Evolutionary conservation across 1,140 invertebrate genomes (phyloP), one percentile per base, ranked within the genome.

Genomic region (Laupala kohalensis): DNA sequence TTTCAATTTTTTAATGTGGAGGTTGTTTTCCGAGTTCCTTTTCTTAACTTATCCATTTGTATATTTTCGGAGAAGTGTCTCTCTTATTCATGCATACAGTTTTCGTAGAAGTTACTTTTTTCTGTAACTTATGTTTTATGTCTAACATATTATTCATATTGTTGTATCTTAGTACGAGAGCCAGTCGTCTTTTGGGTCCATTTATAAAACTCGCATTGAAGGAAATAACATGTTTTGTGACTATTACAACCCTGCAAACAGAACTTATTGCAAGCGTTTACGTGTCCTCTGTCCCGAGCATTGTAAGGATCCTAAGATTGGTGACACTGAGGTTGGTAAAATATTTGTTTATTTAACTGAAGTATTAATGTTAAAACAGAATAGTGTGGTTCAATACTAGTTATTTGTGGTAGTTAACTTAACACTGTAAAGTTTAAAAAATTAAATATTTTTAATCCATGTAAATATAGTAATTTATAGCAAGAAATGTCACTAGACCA

Each of bases 201-300:
- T 94, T 66, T 96, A 93, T 76, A 94, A 96, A 78, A 97, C 96
- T 0, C 86, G 92, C 66, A 96, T 98, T 74, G 96, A 98, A 81
- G 93, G 93, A 19, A 89, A 93, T 81, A 92, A 94, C 77, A 97
- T 99, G 90, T 99, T 99, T 80, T 99, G 97, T 80, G 97, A 99
- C 78, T 95, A 92, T 80, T 99, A 92, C 79, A 98, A 98, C 83
- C 86, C 92, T 5, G 83, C 86, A 3, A 95, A 92, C 77, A 86
- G 89, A 70, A 98, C 96, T 0, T 99, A 99, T 78, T 99, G 97
- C 81, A 99, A 99, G 82, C 82, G 97, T 67, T 81, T 99, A 19
- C 87, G 94, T 75, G 94, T 99, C 3, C 84, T 99, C 25, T 99
- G 97, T 81, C 96, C 97, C 0, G 97, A 99, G 78, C 97, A 99